Conservation (phyloP, 2,888 invertebrate genomes). For the Tachina lurida region DNA sequence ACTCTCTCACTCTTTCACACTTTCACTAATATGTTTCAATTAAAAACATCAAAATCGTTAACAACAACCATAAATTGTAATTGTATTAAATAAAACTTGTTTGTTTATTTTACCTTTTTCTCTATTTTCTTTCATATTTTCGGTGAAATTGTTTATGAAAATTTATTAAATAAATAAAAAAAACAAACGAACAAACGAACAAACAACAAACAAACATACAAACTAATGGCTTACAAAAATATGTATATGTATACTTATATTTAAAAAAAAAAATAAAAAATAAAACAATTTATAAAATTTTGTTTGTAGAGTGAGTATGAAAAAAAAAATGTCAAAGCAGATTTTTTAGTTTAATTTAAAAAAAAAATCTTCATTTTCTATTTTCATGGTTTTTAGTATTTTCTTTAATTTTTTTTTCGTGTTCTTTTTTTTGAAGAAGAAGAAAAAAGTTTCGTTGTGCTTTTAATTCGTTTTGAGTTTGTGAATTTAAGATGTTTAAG, state of each 20-base stretch:
- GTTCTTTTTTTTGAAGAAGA: neutral
- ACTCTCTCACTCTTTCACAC: slow-evolving; percentile 14
- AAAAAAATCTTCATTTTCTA: neutral
- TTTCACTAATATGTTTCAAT: slow-evolving; percentile 14
- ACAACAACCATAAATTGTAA: slow-evolving; percentile 19
- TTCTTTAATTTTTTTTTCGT: slow-evolving; percentile 15
- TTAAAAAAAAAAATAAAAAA: slow-evolving; percentile 34
- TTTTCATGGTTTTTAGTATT: neutral
- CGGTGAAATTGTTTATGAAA: slow-evolving; percentile 23
- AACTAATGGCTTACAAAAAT: slow-evolving; percentile 39
- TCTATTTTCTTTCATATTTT: slow-evolving; percentile 54
- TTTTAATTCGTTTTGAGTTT: slow-evolving; percentile 29
- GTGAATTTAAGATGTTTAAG: neutral
- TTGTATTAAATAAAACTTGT: slow-evolving; percentile 49
- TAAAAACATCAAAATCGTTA: slow-evolving; percentile 37
- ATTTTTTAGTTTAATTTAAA: slow-evolving; percentile 54
- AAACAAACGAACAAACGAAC: slow-evolving; percentile 38
- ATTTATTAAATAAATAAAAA: slow-evolving; percentile 35
- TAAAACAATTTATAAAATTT: slow-evolving; percentile 60
- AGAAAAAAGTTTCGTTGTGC: slow-evolving; percentile 40
- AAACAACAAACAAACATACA: slow-evolving; percentile 34
- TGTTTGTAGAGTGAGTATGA: slow-evolving; percentile 79
- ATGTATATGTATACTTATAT: neutral
- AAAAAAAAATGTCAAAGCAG: slow-evolving; percentile 45
- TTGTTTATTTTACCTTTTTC: slow-evolving; percentile 54